Evolutionary conservation across 2,797 vertebrate species (phyloP), one percentile per base, ranked within the genome.

Genomic region (Rallus crepitans): DNA sequence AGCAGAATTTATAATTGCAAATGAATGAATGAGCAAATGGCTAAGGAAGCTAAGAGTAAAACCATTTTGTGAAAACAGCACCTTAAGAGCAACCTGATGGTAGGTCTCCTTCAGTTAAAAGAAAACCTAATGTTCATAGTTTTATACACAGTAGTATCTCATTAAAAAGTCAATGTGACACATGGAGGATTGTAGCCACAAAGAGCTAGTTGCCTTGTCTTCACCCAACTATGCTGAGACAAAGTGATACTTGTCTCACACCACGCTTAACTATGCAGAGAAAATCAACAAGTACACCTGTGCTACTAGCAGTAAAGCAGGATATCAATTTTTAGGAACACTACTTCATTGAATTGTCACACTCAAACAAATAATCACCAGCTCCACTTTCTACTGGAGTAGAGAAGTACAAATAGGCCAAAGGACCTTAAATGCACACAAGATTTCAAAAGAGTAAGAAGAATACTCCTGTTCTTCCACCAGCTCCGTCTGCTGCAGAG

Each of bases 1-100:
- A 89, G 63, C 39, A 79, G 45, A 79, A 76, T 63, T 86, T 77
- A 31, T 61, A 90, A 94, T 35, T 66, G 48, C 70, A 69, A 89
- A 82, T 23, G 48, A 94, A 87, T 11, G 47, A 76, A 57, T 1
- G 1, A 92, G 37, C 42, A 93, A 94, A 69, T 9, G 37, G 59
- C 39, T 68, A 72, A 61, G 37, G 45, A 83, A 93, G 60, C 9
- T 53, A 42, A 31, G 92, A 89, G 37, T 27, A 87, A 57, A 87
- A 40, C 13, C 39, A 16, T 7, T 25, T 77, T 42, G 39, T 13
- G 31, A 87, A 91, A 76, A 27, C 2, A 45, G 24, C 56, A 79
- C 35, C 66, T 69, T 40, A 82, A 63, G 17, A 81, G 6, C 63
- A 77, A 66, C 15, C n/a, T 52, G 6, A 45, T 69, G 42, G 12